Base-by-base conservation (phyloP, 2,888 invertebrate genomes). In the Pachliopta kotzebuea region DNA sequence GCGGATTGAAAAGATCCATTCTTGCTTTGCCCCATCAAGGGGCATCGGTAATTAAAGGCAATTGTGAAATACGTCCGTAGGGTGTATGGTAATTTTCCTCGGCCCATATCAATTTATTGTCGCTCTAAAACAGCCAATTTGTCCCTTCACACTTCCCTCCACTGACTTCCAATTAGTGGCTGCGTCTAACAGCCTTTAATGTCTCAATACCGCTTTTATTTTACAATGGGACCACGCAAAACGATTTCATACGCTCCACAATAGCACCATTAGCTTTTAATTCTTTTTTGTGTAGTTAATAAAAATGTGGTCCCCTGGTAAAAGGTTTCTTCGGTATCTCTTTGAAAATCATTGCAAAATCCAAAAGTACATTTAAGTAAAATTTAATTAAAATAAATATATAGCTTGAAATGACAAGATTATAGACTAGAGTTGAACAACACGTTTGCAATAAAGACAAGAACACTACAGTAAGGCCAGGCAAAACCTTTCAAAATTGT, bases 91-190 rank as follows among this genome's bases (percentile, higher is more conserved):
- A 88, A 88, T 89, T 83, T 77, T 78, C 80, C 80, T 78, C 73
- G 79, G 79, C 79, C 85, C 81, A 84, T 86, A 86, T 88, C 84
- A 88, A 90, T 89, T 90, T 89, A 90, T 88, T 85, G 88, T 88
- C 86, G 77, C 85, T 84, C 85, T 86, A 85, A 84, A 88, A 86
- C 84, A 85, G 80, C 78, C 85, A 83, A 87, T 88, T 87, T 84
- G 84, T 84, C 86, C 87, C 82, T 80, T 70, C 71, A 66, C 77
- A 77, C 79, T 76, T 78, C 81, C 80, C 79, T 72, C 74, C 76
- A 78, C 73, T 78, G 76, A 74, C 70, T 75, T 63, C 76, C 87
- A 88, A 89, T 90, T 90, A 90, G 86, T 79, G 86, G 83, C 74
- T 72, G 76, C 78, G 74, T 80, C 78, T 78, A 71, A 80, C 76